Evolutionary conservation across 1,140 invertebrate species (phyloP).

Genomic region (Meloidogyne chitwoodi): DNA sequence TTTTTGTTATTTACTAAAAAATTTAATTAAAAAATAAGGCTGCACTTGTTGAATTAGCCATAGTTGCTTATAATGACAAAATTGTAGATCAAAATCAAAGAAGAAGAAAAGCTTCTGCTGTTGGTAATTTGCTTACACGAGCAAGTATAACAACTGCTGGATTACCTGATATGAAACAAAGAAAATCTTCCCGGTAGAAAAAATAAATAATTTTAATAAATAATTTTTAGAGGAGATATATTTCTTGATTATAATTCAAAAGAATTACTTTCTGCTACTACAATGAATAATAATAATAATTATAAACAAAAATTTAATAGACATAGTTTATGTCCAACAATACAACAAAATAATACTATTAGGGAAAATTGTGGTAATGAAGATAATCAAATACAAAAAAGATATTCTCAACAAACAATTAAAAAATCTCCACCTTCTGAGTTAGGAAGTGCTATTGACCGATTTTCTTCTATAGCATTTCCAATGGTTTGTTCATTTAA

Average conservation of each 20-base stretch:
- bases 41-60: constrained; percentile 49
- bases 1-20: background rate
- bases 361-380: background rate
- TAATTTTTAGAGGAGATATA: constrained; percentile 24
- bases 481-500: constrained; percentile 37
- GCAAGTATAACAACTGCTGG: constrained; percentile 19
- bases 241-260: constrained; percentile 29
- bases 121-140: constrained; percentile 38
- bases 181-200: constrained; percentile 9
- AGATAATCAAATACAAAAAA: constrained; percentile 18
- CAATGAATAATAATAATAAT: constrained; percentile 6
- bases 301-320: background rate
- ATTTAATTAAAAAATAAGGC: constrained; percentile 21
- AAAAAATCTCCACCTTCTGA: constrained; percentile 32
- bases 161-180: constrained; percentile 26
- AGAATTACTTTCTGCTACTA: constrained; percentile 23
- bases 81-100: constrained; percentile 52
- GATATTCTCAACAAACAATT: constrained; percentile 16
- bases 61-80: constrained; percentile 59
- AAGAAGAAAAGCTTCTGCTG: constrained; percentile 39
- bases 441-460: constrained; percentile 49
- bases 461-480: constrained; percentile 51
- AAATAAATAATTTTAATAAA: background rate
- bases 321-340: constrained; percentile 6
- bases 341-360: constrained; percentile 10